phyloP scores from a whole-genome alignment of 2,113 vertebrate species.

The Engystomops pustulosus region DNA sequence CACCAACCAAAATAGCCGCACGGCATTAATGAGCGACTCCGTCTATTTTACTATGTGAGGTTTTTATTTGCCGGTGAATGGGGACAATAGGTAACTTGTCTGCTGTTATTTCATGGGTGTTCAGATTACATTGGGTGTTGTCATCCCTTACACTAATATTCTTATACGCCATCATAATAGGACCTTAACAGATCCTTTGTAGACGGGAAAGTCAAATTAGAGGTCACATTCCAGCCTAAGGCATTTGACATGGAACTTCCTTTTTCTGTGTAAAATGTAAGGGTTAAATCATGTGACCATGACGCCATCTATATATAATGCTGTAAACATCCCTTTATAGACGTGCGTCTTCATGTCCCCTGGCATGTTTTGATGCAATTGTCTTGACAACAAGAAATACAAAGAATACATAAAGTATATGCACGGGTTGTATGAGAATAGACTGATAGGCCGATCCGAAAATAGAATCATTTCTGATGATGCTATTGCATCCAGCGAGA shows the following conservation, averaged over 20 bases:
- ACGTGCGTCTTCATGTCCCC: constrained; percentile 50
- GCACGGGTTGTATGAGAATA: not conserved
- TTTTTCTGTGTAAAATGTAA: not conserved
- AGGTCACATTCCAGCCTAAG: not conserved
- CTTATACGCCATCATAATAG: not conserved
- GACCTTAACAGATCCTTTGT: not conserved
- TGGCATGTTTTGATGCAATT: constrained; percentile 18
- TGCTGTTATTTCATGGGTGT: not conserved
- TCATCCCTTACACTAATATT: not conserved
- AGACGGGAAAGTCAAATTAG: not conserved
- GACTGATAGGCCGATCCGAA: not conserved
- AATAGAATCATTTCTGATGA: not conserved
- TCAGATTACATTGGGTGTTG: not conserved
- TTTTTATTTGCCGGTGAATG: constrained; percentile 61
- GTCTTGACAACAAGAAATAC: constrained; percentile 47
- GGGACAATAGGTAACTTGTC: constrained; percentile 19
- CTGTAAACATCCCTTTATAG: constrained; percentile 34
- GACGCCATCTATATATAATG: constrained; percentile 49
- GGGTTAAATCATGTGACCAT: constrained; percentile 20
- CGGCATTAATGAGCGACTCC: constrained; percentile 65
- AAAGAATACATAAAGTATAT: not conserved
- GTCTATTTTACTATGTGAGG: constrained; percentile 66
- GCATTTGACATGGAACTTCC: not conserved
- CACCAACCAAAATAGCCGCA: constrained; percentile 68
- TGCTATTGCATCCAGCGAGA: not conserved